phyloP scores from a whole-genome alignment of 30 jellyfish, hydroid and myxozoan species.

The Sanderia malayensis region DNA sequence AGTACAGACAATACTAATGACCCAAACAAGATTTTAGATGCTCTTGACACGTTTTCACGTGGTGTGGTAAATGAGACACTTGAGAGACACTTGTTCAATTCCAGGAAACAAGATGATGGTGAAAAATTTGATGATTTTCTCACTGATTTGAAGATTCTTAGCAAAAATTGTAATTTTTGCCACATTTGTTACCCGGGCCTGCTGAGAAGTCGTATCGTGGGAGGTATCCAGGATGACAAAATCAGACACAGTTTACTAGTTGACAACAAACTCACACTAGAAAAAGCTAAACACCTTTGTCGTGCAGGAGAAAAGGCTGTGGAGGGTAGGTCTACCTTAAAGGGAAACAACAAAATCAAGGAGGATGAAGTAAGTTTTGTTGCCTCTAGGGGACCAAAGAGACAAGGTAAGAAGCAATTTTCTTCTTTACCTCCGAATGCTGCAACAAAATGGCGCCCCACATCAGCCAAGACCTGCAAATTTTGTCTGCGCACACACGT shows the following conservation, averaged over 20 bases:
- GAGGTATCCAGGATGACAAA: constrained; percentile 1
- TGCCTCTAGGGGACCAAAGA: constrained; percentile 27
- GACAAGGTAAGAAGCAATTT: constrained; percentile 23
- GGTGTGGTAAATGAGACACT: background rate
- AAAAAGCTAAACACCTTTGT: background rate
- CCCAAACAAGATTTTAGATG: constrained; percentile 7
- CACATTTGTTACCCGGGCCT: background rate
- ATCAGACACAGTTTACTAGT: background rate
- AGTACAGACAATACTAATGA: constrained; percentile 1
- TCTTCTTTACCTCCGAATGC: constrained; percentile 5
- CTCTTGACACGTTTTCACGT: background rate
- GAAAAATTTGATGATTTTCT: background rate
- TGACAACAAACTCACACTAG: background rate
- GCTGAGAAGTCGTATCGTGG: background rate
- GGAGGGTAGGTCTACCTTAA: background rate
- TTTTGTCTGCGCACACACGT: background rate
- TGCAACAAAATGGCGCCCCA: background rate
- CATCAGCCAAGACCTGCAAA: background rate
- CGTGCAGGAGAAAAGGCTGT: constrained; percentile 3
- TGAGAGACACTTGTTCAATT: background rate
- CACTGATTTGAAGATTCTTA: background rate
- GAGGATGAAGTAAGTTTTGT: constrained; percentile 19
- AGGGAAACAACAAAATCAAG: constrained; percentile 1
- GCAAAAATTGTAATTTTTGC: background rate
- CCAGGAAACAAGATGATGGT: background rate